Conservation (phyloP, 2,113 vertebrate genomes). For the Amphiprion ocellaris region DNA sequence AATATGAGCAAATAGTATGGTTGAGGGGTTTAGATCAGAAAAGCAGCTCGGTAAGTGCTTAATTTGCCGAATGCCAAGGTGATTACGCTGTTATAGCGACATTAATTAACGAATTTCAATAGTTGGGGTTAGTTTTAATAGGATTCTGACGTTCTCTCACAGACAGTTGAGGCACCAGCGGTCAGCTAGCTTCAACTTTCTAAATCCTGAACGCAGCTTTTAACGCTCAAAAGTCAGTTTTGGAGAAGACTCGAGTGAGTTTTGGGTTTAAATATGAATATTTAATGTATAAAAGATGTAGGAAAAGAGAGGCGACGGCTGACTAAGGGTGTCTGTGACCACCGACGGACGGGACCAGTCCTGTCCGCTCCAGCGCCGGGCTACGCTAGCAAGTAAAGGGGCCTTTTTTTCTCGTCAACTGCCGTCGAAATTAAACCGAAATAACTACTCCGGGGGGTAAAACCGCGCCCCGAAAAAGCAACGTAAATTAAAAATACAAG, state of each 20-base stretch:
- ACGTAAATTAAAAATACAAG: fast-evolving
- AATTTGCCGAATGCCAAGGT: too few species aligned
- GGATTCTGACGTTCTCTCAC: background rate
- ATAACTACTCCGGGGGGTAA: fast-evolving
- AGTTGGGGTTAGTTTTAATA: background rate
- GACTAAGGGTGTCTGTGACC: conserved; percentile 38
- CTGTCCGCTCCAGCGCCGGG: conserved; percentile 26
- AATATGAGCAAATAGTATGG: fast-evolving
- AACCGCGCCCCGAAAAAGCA: fast-evolving
- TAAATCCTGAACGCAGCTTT: background rate
- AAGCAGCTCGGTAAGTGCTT: background rate
- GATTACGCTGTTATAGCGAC: background rate
- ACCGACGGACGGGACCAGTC: conserved; percentile 32
- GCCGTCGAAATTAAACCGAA: background rate
- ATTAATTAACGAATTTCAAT: background rate
- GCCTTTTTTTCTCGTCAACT: background rate
- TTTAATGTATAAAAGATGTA: background rate
- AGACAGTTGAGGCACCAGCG: background rate
- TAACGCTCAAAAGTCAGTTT: background rate
- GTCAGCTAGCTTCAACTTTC: conserved; percentile 47
- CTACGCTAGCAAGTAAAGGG: conserved; percentile 10
- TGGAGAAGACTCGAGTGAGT: background rate
- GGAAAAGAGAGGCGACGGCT: background rate
- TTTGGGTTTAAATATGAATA: background rate
- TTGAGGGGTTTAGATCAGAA: background rate